These are phyloP conservation scores for Oncorhynchus nerka DNA, from an alignment of 2,113 vertebrate species.

Conservation along the genomic window DNA sequence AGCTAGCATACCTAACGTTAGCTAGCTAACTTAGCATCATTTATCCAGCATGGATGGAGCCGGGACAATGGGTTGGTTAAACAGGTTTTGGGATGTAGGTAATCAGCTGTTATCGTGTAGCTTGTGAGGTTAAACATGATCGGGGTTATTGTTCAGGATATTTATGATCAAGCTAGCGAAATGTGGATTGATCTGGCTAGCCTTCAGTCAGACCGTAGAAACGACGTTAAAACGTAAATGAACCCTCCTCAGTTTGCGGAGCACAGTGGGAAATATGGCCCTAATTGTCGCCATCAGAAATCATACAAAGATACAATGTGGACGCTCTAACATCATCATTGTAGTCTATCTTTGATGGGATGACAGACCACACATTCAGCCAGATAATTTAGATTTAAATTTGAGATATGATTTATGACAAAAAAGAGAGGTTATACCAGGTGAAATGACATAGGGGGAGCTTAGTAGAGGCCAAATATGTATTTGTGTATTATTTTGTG, in stretches of 20 bases:
- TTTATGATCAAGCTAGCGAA: background rate
- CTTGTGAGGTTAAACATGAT: background rate
- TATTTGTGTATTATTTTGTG: too few species aligned
- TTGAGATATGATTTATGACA: background rate
- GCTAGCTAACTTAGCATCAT: background rate
- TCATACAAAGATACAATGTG: background rate
- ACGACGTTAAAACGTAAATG: background rate
- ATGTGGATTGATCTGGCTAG: background rate
- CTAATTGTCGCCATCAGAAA: background rate
- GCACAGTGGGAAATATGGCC: background rate
- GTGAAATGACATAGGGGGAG: too few species aligned
- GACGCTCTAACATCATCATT: background rate
- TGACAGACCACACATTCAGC: background rate
- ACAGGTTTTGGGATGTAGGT: conserved; percentile 27
- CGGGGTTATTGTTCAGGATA: background rate
- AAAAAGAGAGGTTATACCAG: too few species aligned
- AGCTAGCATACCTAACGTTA: conserved; percentile 28
- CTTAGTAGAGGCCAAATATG: too few species aligned
- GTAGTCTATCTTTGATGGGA: background rate
- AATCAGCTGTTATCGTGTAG: background rate
- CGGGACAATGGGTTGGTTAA: conserved; percentile 53
- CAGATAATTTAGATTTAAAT: too few species aligned
- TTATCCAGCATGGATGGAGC: conserved; percentile 34
- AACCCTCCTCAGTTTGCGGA: background rate
- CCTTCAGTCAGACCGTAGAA: background rate